Conservation (phyloP, 2,797 vertebrate species). For the Pseudocheirus occidentalis region DNA sequence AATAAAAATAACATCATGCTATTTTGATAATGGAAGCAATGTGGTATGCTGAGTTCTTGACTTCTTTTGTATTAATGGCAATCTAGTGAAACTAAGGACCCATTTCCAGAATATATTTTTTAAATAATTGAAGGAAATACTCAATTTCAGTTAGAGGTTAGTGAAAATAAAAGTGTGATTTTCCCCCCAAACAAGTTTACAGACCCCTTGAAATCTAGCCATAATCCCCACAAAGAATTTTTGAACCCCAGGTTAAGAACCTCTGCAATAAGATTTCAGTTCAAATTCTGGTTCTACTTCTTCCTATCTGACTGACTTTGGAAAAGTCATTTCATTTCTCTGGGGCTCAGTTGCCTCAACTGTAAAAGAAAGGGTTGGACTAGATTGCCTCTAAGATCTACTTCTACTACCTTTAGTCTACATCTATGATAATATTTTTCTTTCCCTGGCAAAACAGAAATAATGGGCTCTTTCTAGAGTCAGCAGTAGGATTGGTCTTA, state of each 20-base stretch:
- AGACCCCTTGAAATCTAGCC: not conserved
- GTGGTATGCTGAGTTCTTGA: not conserved
- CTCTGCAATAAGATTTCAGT: not conserved
- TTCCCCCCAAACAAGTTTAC: not conserved
- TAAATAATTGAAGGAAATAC: not conserved
- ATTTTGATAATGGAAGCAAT: not conserved
- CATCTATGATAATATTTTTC: not conserved
- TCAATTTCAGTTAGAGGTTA: not conserved
- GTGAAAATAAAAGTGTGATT: not conserved
- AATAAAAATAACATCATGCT: not conserved
- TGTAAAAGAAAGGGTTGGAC: not conserved
- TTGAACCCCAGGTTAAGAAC: not conserved
- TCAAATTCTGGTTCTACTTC: not conserved
- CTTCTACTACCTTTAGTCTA: not conserved
- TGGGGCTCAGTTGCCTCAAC: not conserved
- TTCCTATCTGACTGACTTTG: not conserved
- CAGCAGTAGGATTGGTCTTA: not conserved
- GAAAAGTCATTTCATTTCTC: not conserved
- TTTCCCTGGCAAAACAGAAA: not conserved
- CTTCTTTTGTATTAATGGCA: not conserved
- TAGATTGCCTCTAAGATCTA: not conserved
- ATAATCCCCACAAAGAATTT: not conserved
- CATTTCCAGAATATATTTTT: not conserved
- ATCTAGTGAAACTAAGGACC: not conserved
- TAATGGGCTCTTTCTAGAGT: not conserved